Conservation (phyloP, 1,140 invertebrate species). For the Chionoecetes opilio region DNA sequence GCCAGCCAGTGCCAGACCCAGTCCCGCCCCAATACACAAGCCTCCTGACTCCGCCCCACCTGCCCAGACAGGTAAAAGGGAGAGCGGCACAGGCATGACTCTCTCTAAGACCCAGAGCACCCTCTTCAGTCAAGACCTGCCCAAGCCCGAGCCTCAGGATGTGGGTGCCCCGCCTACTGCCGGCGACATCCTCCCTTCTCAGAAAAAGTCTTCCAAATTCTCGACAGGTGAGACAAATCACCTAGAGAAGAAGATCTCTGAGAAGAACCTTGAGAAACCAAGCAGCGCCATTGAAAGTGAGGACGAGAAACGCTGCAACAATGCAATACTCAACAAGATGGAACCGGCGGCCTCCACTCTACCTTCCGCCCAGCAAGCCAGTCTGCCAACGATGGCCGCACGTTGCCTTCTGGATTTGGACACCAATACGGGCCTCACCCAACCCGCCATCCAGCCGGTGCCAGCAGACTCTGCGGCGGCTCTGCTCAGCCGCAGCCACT, state of each 20-base stretch:
- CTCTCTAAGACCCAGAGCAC: slow-evolving; percentile 90
- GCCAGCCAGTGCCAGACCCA: slow-evolving; percentile 42
- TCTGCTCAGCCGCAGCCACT: slow-evolving; percentile 46
- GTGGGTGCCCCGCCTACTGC: neutral
- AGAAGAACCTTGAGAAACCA: slow-evolving; percentile 73
- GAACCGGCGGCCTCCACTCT: slow-evolving; percentile 51
- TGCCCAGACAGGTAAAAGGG: slow-evolving; percentile 46
- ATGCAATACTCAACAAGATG: slow-evolving; percentile 55
- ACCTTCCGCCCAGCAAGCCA: neutral
- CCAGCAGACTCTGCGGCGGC: slow-evolving; percentile 71
- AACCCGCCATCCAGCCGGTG: slow-evolving; percentile 66
- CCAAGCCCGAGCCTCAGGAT: slow-evolving; percentile 83
- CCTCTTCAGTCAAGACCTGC: slow-evolving; percentile 89
- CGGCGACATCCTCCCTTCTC: slow-evolving; percentile 39
- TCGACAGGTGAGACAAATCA: slow-evolving; percentile 72
- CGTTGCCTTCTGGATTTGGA: slow-evolving; percentile 61
- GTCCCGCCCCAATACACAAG: slow-evolving; percentile 48
- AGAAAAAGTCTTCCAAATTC: slow-evolving; percentile 41
- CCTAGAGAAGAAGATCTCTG: slow-evolving; percentile 83
- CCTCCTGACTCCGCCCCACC: neutral
- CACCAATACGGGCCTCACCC: neutral
- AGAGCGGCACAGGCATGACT: slow-evolving; percentile 84
- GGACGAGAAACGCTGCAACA: slow-evolving; percentile 65
- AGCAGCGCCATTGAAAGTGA: slow-evolving; percentile 74
- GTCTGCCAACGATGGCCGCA: neutral